Evolutionary conservation across 2,797 vertebrate species (phyloP).

Genomic region (Sebastolobus alascanus): DNA sequence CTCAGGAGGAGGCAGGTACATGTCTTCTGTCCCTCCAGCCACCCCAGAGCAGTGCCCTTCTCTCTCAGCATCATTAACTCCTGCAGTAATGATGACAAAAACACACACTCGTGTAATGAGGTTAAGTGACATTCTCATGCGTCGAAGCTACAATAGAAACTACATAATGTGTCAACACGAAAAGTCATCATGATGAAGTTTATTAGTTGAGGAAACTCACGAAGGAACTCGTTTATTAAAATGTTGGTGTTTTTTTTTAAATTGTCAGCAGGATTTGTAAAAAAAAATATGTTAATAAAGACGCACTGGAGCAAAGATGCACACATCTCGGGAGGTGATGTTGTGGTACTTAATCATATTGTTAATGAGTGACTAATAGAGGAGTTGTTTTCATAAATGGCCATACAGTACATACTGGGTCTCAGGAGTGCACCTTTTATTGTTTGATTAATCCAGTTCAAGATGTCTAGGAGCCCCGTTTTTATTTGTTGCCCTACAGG

Average conservation of each 20-base stretch:
- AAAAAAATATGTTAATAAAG: background rate
- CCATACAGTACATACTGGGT: background rate
- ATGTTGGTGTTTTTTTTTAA: background rate
- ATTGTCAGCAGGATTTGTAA: constrained; percentile 13
- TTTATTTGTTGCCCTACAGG: constrained; percentile 69
- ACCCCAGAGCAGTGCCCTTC: constrained; percentile 65
- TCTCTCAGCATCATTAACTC: constrained; percentile 80
- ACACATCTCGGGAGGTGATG: background rate
- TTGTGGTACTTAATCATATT: constrained; percentile 44
- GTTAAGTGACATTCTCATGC: constrained; percentile 53
- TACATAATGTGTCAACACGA: constrained; percentile 39
- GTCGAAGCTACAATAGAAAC: constrained; percentile 27
- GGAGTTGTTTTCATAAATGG: constrained; percentile 53
- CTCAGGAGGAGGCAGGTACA: constrained; percentile 77
- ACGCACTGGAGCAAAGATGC: constrained; percentile 8
- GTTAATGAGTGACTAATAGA: constrained; percentile 62
- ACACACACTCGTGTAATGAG: constrained; percentile 61
- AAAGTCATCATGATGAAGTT: constrained; percentile 27
- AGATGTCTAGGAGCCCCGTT: constrained; percentile 59
- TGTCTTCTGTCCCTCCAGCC: constrained; percentile 73
- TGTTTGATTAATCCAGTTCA: constrained; percentile 73
- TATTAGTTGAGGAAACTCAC: constrained; percentile 11
- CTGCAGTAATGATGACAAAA: constrained; percentile 65
- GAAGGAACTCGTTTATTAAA: background rate
- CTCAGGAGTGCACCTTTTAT: constrained; percentile 54